Percentiles rank a stretch among this genome's conserved stretches.
Evolutionary conservation across 1,140 invertebrate genomes (phyloP).

Genomic region (Bombus difficillimus): DNA sequence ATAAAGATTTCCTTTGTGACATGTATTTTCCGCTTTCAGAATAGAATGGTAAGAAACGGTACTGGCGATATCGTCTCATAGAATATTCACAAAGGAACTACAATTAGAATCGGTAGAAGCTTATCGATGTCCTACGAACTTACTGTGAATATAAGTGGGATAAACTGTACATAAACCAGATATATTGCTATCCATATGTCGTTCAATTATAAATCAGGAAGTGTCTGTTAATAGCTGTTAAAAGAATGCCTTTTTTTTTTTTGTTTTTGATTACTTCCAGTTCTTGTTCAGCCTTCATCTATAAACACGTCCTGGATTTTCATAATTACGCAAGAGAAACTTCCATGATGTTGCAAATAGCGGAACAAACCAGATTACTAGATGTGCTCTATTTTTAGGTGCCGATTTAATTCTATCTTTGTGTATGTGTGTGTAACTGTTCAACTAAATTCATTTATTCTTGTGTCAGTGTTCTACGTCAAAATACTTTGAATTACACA

Average conservation of each 20-base stretch:
- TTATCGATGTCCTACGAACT: background rate
- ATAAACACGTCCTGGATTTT: background rate
- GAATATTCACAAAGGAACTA: background rate
- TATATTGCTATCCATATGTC: background rate
- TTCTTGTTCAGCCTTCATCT: background rate
- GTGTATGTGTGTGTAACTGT: background rate
- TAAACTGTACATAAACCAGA: background rate
- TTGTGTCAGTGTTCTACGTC: background rate
- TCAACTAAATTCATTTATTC: slow-evolving; percentile 3
- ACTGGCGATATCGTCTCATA: background rate
- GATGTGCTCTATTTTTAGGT: slow-evolving; percentile 10
- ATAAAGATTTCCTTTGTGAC: background rate
- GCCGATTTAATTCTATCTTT: background rate
- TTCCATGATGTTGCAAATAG: background rate
- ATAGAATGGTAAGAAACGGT: background rate
- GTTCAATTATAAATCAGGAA: background rate
- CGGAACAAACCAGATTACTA: background rate
- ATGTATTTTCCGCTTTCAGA: background rate
- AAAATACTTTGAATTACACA: background rate
- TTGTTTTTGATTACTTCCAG: background rate
- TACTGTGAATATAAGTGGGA: background rate
- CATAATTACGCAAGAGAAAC: slow-evolving; percentile 12
- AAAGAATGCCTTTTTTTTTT: background rate
- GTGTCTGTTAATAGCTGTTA: background rate
- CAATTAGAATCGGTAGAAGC: background rate